Evolutionary conservation across 53 echinoderm and acorn worm genomes (phyloP).

Genomic region (Echinarachnius parma): DNA sequence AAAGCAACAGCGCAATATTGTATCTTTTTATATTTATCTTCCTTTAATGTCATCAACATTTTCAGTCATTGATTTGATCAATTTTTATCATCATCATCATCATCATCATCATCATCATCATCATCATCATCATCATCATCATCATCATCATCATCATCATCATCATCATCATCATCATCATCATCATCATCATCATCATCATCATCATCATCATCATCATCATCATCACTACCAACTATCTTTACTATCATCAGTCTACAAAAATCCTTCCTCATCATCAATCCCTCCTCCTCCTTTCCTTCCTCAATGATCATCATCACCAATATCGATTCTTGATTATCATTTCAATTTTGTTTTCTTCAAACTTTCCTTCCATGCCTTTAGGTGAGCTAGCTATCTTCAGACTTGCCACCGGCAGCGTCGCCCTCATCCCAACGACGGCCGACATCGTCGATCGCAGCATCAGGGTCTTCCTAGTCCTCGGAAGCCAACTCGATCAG

Average conservation of each 20-base stretch:
- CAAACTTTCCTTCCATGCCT: not conserved
- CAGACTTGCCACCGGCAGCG: slow-evolving; percentile 61
- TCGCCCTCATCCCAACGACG: slow-evolving; percentile 64
- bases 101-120: slow-evolving; percentile 2
- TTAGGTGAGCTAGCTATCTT: slow-evolving; percentile 46
- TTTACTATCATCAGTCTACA: no score
- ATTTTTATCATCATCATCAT: not conserved
- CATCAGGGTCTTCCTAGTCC: slow-evolving; percentile 65
- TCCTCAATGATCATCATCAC: slow-evolving; percentile 18
- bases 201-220: slow-evolving; percentile 29
- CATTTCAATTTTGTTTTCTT: slow-evolving; percentile 1
- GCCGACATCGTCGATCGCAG: slow-evolving; percentile 43
- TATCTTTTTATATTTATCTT: no score
- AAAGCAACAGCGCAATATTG: no score
- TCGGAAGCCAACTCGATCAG: slow-evolving; percentile 48
- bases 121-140: slow-evolving; percentile 12
- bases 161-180: slow-evolving; percentile 18
- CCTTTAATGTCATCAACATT: no score
- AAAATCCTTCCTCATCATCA: not conserved
- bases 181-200: slow-evolving; percentile 31
- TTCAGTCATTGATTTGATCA: no score
- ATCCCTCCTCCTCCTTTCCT: no score
- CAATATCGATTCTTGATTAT: slow-evolving; percentile 11
- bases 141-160: not conserved
- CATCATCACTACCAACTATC: slow-evolving; percentile 24